These are phyloP conservation scores for Thinocorus orbignyianus DNA, from an alignment of 2,113 vertebrate genomes.

Conservation along the genomic window DNA sequence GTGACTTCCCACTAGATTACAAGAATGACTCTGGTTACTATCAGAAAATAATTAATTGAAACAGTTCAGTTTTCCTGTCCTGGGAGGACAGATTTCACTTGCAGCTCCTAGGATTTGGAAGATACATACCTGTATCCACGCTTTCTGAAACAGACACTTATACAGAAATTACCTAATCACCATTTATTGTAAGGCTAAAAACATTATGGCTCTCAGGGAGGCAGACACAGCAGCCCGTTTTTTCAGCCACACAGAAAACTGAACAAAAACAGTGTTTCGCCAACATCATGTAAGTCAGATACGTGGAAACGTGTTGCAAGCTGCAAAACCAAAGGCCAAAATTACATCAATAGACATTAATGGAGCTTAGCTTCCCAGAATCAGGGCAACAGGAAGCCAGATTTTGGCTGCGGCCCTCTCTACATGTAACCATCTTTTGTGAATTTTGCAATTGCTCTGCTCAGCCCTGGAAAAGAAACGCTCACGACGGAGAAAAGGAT, in stretches of 20 bases:
- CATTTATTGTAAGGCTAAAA: not conserved
- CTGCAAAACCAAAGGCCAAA: not conserved
- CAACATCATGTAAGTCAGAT: not conserved
- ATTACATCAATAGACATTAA: not conserved
- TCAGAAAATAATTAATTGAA: not conserved
- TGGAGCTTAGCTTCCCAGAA: not conserved
- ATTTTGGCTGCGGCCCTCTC: not conserved
- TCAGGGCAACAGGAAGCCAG: not conserved
- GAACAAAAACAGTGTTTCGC: not conserved
- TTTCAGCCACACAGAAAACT: not conserved
- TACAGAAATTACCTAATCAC: not conserved
- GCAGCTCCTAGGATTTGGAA: not conserved
- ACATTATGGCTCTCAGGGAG: fast-evolving
- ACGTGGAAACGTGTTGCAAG: not conserved
- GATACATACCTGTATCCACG: not conserved
- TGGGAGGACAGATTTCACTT: not conserved
- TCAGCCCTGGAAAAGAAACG: not conserved
- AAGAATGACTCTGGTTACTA: not conserved
- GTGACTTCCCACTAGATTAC: not conserved
- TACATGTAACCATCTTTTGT: not conserved
- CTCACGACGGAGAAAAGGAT: not conserved
- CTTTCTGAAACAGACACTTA: not conserved
- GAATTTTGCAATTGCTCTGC: not conserved
- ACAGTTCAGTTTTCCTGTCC: not conserved
- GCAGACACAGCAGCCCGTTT: not conserved